Evolutionary conservation across 2,113 vertebrate species (phyloP).

Genomic region (Phylloscopus trochilus): DNA sequence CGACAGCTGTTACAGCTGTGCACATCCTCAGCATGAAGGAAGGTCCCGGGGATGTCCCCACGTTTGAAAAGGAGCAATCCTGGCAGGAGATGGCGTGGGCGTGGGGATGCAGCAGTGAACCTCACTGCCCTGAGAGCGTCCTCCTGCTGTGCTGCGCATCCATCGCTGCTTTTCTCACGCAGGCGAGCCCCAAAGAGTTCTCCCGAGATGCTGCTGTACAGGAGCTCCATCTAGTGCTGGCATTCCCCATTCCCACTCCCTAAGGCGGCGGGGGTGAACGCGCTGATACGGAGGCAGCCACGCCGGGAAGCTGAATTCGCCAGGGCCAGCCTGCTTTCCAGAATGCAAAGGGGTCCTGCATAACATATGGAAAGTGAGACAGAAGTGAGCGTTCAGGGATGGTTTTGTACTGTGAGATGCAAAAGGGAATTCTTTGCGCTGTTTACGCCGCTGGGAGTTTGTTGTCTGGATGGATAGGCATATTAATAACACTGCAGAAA

Average conservation of each 20-base stretch:
- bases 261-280: neutral
- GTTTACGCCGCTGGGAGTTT: neutral
- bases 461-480: neutral
- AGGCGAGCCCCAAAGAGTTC: neutral
- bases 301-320: neutral
- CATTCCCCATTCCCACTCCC: neutral
- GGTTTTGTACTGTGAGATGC: neutral
- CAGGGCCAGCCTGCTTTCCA: neutral
- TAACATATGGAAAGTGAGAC: neutral
- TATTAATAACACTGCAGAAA: neutral
- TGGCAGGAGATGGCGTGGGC: neutral
- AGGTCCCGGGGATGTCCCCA: fast-evolving
- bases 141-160: neutral
- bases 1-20: fast-evolving
- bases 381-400: neutral
- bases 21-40: neutral
- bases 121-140: neutral
- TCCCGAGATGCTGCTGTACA: neutral
- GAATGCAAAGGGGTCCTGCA: neutral
- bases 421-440: neutral
- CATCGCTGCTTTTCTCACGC: neutral
- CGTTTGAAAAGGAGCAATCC: neutral
- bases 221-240: conserved; percentile 52
- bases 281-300: fast-evolving
- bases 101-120: neutral